phyloP scores from a whole-genome alignment of 2,797 vertebrate genomes.

The Simalia tracyae region DNA sequence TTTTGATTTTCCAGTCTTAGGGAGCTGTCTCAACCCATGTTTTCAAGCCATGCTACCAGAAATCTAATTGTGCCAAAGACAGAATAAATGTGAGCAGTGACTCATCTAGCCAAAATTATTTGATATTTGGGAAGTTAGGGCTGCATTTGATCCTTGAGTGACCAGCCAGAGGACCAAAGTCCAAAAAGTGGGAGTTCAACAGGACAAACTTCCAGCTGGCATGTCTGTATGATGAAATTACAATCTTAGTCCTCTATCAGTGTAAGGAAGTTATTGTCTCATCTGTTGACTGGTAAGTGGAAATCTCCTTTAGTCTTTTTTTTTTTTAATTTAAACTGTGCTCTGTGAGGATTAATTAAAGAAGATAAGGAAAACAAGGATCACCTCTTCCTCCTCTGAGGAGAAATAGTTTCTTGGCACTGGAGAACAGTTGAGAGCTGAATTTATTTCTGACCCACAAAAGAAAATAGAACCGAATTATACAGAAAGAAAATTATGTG shows the following conservation, averaged over 20 bases:
- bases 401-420: background rate
- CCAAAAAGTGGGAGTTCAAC: too few relatives aligned
- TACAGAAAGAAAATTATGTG: background rate
- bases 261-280: background rate
- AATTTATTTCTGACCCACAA: background rate
- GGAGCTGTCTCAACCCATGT: background rate
- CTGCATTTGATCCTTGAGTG: too few relatives aligned
- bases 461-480: background rate
- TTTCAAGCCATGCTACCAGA: too few relatives aligned
- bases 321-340: background rate
- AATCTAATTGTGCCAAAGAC: too few relatives aligned
- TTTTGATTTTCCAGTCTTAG: background rate
- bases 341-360: background rate
- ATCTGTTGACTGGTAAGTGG: background rate
- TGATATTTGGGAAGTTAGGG: too few relatives aligned
- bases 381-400: background rate
- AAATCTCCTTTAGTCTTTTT: background rate
- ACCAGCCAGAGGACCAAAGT: too few relatives aligned
- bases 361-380: background rate
- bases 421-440: background rate
- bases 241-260: background rate
- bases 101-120: too few relatives aligned
- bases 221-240: background rate
- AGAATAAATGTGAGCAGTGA: too few relatives aligned
- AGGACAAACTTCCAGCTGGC: background rate